Evolutionary conservation across 2,888 invertebrate genomes (phyloP), one percentile per base, ranked within the genome.

Genomic region (Beris chalybata): DNA sequence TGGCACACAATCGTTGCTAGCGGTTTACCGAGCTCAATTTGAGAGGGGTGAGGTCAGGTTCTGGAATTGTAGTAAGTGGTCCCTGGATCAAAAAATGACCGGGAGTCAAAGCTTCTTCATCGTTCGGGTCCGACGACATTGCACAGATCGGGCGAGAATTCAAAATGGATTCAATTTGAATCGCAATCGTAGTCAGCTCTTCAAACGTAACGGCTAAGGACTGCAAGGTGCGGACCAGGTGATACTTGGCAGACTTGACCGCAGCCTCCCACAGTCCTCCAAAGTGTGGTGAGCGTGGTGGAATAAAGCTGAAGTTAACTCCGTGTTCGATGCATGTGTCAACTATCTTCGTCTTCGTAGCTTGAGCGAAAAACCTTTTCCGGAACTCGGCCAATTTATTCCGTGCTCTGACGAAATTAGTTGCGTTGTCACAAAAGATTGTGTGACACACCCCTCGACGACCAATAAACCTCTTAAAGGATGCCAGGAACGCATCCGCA

Each of bases 271-370:
- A 67, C 22, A 68, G 43, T 47, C 67, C 69, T n/a, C 70, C 69
- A 66, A 65, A 70, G 43, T 71, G 67, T 4, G 71, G 70, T 4
- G 70, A 65, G 12, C 67, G 68, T 15, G 71, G 64, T 9, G 70
- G 69, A 64, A 68, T 70, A 53, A 63, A 63, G 32, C 67, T 68
- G 69, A 68, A 68, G 31, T 15, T 29, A 22, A 30, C 22, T 29
- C 54, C n/a, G 2, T 12, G 13, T 11, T 32, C n/a, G 4, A 4
- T 7, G 7, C 22, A 53, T 3, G 29, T 9, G 30, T 22, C 7
- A 5, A 58, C 31, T 15, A 12, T 4, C 12, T n/a, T 44, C 13
- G 38, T 38, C 3, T 9, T 5, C 9, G 9, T 38, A 38, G 3
- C 38, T 56, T n/a, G 6, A 38, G 38, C 38, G 9, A 38, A 38